A percentile compares a stretch with the other conserved stretches of the same genome.
phyloP scores from a whole-genome alignment of 2,797 vertebrate species.

The Labroides dimidiatus region DNA sequence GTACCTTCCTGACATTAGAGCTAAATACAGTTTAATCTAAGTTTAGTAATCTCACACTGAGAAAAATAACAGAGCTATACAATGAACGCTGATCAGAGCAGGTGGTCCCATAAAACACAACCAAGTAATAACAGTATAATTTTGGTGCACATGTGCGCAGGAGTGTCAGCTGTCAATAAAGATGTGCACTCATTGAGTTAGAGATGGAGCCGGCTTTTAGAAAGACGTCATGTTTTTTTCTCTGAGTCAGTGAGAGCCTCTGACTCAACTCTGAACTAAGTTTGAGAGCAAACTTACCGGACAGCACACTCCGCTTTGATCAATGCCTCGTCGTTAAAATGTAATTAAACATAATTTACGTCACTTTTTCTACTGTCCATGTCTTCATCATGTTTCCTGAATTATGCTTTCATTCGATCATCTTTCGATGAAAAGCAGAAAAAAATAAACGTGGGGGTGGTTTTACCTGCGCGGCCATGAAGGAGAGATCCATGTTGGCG shows the following conservation, averaged over 20 bases:
- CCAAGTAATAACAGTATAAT: neutral
- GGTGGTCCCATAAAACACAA: neutral
- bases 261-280: neutral
- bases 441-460: neutral
- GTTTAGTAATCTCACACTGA: too few relatives aligned
- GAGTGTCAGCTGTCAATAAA: too few relatives aligned
- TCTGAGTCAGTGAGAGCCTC: neutral
- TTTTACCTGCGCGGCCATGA: conserved; percentile 5
- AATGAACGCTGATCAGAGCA: neutral
- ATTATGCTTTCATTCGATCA: neutral
- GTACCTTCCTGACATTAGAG: too few relatives aligned
- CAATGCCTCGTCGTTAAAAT: neutral
- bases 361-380: too few relatives aligned
- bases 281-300: neutral
- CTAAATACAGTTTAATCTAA: too few relatives aligned
- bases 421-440: neutral
- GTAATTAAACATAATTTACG: neutral
- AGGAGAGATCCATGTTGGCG: conserved; percentile 2
- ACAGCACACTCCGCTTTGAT: neutral
- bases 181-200: too few relatives aligned
- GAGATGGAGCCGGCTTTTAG: too few relatives aligned
- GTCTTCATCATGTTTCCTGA: neutral
- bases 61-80: neutral
- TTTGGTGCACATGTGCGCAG: too few relatives aligned
- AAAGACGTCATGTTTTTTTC: neutral